phyloP scores from a whole-genome alignment of 2,113 vertebrate species.

The Daboia siamensis region DNA sequence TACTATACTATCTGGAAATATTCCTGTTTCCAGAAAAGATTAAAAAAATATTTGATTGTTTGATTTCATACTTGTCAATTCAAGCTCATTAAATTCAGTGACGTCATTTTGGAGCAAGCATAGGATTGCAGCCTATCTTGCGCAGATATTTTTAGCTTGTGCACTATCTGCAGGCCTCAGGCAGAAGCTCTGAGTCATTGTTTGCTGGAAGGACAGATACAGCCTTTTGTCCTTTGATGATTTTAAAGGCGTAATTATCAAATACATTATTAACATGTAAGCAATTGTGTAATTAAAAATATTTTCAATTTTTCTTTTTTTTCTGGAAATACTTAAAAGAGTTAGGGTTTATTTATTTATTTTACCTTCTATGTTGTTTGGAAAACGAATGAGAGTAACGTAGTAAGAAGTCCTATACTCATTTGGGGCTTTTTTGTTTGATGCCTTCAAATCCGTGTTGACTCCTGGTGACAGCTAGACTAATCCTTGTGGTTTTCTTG shows the following conservation, averaged over 20 bases:
- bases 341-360: not conserved
- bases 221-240: not conserved
- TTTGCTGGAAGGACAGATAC: not conserved
- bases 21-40: not conserved
- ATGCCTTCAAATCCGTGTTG: not conserved
- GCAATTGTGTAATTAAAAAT: not conserved
- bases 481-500: not conserved
- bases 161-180: rapidly evolving
- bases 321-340: not conserved
- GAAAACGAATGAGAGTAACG: slow-evolving; percentile 5
- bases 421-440: not conserved
- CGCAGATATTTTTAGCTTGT: not conserved
- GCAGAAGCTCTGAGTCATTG: slow-evolving; percentile 15
- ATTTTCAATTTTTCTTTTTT: slow-evolving; percentile 14
- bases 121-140: not conserved
- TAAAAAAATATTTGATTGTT: not conserved
- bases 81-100: not conserved
- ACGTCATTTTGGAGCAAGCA: not conserved
- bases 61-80: not conserved
- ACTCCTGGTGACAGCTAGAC: not conserved
- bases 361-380: not conserved
- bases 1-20: not conserved
- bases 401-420: not conserved
- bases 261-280: not conserved
- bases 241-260: not conserved